Conservation (phyloP, 2,113 vertebrate genomes). For the Cottus gobio region DNA sequence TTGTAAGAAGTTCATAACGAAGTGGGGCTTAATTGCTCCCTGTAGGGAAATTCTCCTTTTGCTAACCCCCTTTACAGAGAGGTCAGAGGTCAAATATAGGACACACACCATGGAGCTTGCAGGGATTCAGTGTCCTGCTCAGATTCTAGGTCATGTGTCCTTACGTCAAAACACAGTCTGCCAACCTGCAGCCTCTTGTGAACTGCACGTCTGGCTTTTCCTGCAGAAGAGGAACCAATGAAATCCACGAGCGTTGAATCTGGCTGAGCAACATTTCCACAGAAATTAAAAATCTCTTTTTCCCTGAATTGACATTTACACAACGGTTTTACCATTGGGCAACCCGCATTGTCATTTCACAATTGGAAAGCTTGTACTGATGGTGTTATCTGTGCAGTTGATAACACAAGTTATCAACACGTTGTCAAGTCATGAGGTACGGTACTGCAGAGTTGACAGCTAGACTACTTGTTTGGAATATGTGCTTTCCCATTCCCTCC, state of each 20-base stretch:
- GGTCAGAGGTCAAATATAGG: conserved; percentile 38
- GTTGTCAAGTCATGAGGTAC: conserved; percentile 28
- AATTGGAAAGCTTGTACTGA: conserved; percentile 12
- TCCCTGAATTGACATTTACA: conserved; percentile 65
- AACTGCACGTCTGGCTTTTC: background rate
- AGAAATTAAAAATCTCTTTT: conserved; percentile 47
- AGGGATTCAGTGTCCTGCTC: conserved; percentile 20
- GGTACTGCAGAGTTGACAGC: background rate
- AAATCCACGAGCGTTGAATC: background rate
- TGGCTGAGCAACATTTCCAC: conserved; percentile 55
- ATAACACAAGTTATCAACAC: conserved; percentile 29
- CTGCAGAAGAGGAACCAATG: conserved; percentile 54
- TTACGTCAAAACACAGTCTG: background rate
- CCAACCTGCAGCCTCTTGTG: background rate
- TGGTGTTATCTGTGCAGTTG: conserved; percentile 5
- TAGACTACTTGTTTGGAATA: background rate
- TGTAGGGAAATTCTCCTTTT: conserved; percentile 8
- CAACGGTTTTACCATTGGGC: conserved; percentile 60
- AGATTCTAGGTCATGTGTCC: conserved; percentile 19
- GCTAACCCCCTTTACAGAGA: background rate
- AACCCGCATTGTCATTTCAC: conserved; percentile 54
- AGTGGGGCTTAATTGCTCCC: conserved; percentile 16
- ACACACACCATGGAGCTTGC: conserved; percentile 27
- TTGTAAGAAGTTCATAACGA: conserved; percentile 39
- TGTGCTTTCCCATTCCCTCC: background rate